Base-by-base conservation (phyloP, 1,140 invertebrate genomes). In the Drosophila varians region DNA sequence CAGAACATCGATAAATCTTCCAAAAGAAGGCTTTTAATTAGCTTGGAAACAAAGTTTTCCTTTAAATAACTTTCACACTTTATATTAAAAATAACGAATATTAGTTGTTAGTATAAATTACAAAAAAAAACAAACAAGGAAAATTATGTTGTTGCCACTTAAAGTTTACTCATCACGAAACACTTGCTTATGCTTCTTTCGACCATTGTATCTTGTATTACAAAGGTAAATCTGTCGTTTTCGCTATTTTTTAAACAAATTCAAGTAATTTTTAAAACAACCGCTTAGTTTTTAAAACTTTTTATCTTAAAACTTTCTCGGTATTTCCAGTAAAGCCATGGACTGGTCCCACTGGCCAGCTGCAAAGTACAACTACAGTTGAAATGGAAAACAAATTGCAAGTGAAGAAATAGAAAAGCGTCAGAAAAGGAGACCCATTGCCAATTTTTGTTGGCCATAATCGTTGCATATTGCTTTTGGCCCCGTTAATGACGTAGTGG, bases 361-460 rank as follows among this genome's bases (percentile, higher is more conserved):
- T 38, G 16, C 55, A 55, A 25, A 61, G 38, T 43, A 61, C 60
- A 64, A 64, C 55, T 61, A 64, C 60, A 61, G 43, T 62, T 54
- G 40, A 58, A 62, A 62, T 62, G 60, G 60, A 62, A 64, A 64
- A 56, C 55, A 64, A 64, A 64, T 54, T 42, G 38, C 38, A 42
- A 61, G 45, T 48, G 60, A 40, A 64, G 56, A 64, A 55, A 54
- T 19, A 42, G 55, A 54, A 40, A 55, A 58, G 58, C 36, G 36
- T 9, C 38, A 16, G 38, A 42, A 42, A 16, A 42, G 38, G 16
- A 42, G 18, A 18, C 16, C 38, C 38, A 60, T 61, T 42, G 38
- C 38, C 38, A 42, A 18, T 38, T 42, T 42, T 42, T 42, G 14
- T 61, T 61, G 31, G 57, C 52, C 46, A 55, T 14, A 38, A 42